Base-by-base conservation (phyloP, 2,888 invertebrate species). In the Drosophila anomelani region DNA sequence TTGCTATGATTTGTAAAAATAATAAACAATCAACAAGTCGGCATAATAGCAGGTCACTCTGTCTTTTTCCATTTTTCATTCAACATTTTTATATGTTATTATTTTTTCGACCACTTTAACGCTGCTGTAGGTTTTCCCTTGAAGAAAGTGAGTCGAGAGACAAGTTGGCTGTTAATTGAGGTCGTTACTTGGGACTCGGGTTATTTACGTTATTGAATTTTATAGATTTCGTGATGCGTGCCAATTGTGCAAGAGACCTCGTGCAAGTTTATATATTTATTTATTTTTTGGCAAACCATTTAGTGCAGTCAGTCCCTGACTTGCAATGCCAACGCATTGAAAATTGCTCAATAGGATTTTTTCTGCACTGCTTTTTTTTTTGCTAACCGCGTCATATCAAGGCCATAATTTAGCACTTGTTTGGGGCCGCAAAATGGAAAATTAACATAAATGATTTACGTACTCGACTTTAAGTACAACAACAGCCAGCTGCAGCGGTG, bases 261-360 rank as follows among this genome's bases (percentile, higher is more conserved):
- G 59, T 41, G 32, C 0, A 55, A 17, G 54, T 54, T 49, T 56
- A 53, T 56, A 61, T 29, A 46, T 55, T 43, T 60, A 49, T 71
- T 43, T 56, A 56, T 57, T 81, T 82, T 87, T 79, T 79, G 71
- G 75, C 75, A 64, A 77, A 44, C 77, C 59, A 53, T 76, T 69
- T 61, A 81, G 61, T 72, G 68, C 84, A 88, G 83, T 68, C 81
- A 85, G 83, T 63, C 85, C 88, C 78, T 88, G 85, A 79, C 77
- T 73, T 87, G 88, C 88, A 85, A 77, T 81, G 53, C 68, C 70
- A 68, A 68, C 70, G 70, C 67, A 56, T 69, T 69, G 70, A 51
- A 49, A 68, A 67, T 56, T 64, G 67, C 62, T 70, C 73, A 80
- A 88, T 75, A 61, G 51, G 72, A 75, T 68, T 63, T 63, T 68